Base-by-base conservation (phyloP, 2,888 invertebrate species). In the Amiota mariae region DNA sequence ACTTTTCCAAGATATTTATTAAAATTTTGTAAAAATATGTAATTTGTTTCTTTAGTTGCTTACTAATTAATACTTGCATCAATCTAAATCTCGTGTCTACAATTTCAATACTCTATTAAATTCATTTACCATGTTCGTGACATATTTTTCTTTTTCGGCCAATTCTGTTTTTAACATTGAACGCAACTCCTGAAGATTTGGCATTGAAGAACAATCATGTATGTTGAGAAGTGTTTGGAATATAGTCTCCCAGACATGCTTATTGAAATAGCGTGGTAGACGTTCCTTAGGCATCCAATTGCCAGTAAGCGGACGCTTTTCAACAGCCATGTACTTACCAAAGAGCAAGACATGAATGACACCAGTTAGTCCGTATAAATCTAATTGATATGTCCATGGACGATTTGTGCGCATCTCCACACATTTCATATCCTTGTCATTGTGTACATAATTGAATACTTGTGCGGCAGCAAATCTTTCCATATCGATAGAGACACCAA, bases 401-500 rank as follows among this genome's bases (percentile, higher is more conserved):
- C 94, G 93, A 61, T 94, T 93, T 83, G 97, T 96, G 80, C 93
- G 92, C 98, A 98, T 98, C 91, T 98, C 98, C 70, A 95, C 94
- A 87, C 96, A 96, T 24, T 94, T 94, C 84, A 95, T 95, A 74
- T 94, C 93, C 86, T 95, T 94, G 2, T 95, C 95, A 68, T 82
- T 78, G 73, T 86, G 81, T 3, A 91, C 91, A 87, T 93, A 92
- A 81, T 91, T 93, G 89, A 98, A 98, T 61, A 93, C 93, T 49
- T 96, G 95, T 63, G 92, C 93, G 78, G 93, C 91, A 13, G 96
- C 95, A 85, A 96, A 96, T 77, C 95, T 90, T 66, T 93, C 93
- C 95, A 98, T 96, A 88, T 98, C 98, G 87, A 98, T 98, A 80
- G 96, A 94, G 86, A 96, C 95, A 49, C 98, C 98, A 90, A 97